Base-by-base conservation (phyloP, 2,888 invertebrate species). In the Synergus laeviventris region DNA sequence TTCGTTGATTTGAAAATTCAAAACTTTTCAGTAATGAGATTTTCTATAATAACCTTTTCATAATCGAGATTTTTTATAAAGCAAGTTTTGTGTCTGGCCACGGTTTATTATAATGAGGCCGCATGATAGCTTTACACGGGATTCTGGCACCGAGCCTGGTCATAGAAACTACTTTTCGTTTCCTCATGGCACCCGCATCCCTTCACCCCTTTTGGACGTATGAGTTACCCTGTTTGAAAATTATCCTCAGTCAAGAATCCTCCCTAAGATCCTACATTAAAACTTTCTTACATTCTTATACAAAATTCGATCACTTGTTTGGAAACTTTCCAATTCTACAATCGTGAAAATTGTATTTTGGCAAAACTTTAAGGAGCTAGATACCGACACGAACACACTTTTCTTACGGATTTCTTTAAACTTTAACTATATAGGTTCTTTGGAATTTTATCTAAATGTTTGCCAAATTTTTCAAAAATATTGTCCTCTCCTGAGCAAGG, bases 21-120 rank as follows among this genome's bases (percentile, higher is more conserved):
- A n/a, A 24, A 60, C 24, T 24, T 14, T 31, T 31, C 0, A 60
- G 12, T 0, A 36, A 60, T 5, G 7, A 2, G 8, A 7, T 31
- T 60, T 14, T 31, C 16, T 60, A n/a, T n/a, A 60, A 60, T 60
- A 16, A 36, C 16, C 60, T 31, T 16, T 7, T 60, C 1, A 60
- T 31, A 7, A 49, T n/a, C n/a, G 16, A 7, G 49, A 49, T 49
- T 49, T n/a, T 49, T 49, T n/a, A 49, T 49, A n/a, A 49, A n/a
- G 49, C 49, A 8, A 49, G 49, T 49, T n/a, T n/a, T n/a, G n/a
- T 49, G 49, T 49, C 60, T 31, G 76, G 31, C 60, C 76, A 82
- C 81, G 82, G 86, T 86, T 87, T 87, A 86, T 87, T 84, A 83
- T 87, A 87, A 86, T 81, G 84, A 84, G 82, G 78, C 74, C 81